These are phyloP conservation scores for Engystomops pustulosus DNA, from an alignment of 2,113 vertebrate species.

Conservation along the genomic window DNA sequence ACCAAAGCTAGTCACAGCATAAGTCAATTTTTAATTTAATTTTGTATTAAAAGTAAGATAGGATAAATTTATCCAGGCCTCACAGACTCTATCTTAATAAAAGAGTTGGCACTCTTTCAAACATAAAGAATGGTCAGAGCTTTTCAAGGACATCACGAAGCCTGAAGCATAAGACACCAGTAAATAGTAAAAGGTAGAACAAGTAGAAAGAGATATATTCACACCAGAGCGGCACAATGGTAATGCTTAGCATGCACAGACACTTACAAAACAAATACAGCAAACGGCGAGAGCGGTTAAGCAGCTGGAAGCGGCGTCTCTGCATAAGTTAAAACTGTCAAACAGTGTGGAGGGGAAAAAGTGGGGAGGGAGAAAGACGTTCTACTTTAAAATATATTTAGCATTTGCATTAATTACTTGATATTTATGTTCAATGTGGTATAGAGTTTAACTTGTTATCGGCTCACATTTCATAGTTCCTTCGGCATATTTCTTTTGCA, in stretches of 20 bases:
- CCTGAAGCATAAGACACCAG: constrained; percentile 73
- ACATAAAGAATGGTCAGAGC: constrained; percentile 71
- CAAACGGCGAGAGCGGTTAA: constrained; percentile 72
- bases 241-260: constrained; percentile 74
- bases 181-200: constrained; percentile 76
- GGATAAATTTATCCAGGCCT: constrained; percentile 75
- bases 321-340: constrained; percentile 61
- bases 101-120: constrained; percentile 76
- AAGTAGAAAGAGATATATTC: constrained; percentile 75
- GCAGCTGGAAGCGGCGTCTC: constrained; percentile 64
- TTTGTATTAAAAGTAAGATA: constrained; percentile 79
- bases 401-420: constrained; percentile 45
- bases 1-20: constrained; percentile 69
- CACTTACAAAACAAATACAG: constrained; percentile 73
- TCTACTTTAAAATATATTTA: constrained; percentile 37
- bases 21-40: constrained; percentile 82
- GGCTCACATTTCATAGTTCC: background rate
- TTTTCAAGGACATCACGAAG: constrained; percentile 78
- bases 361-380: constrained; percentile 10
- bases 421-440: constrained; percentile 35
- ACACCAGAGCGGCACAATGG: constrained; percentile 62
- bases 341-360: background rate
- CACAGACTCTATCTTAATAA: constrained; percentile 74
- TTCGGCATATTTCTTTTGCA: background rate
- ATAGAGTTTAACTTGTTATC: constrained; percentile 28